Conservation (phyloP, 2,888 invertebrate species). For the Leuctra nigra region DNA sequence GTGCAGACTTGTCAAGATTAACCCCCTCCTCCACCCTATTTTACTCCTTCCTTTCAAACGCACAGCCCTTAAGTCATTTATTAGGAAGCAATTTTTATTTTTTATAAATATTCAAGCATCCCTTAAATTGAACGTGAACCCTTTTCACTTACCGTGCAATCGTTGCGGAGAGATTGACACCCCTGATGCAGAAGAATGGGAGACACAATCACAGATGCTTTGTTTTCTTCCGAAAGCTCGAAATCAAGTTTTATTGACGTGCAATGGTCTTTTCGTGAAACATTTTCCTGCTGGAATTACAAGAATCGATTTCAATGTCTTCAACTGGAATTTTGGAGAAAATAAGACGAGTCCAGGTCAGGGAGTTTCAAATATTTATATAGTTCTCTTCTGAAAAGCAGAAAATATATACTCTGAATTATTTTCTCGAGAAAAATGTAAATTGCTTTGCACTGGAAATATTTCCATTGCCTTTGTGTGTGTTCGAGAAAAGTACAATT, state of each 20-base stretch:
- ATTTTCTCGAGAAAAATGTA: constrained; percentile 11
- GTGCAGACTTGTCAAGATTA: constrained; percentile 24
- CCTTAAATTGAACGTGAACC: not conserved
- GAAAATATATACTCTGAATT: constrained; percentile 10
- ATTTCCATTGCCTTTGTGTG: constrained; percentile 16
- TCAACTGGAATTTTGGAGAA: no score
- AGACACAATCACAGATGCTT: no score
- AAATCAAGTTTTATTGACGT: no score
- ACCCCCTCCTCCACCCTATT: constrained; percentile 10
- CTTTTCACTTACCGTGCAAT: not conserved
- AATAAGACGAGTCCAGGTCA: no score
- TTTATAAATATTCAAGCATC: not conserved
- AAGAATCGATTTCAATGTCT: no score
- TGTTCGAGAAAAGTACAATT: constrained; percentile 11
- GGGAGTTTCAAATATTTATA: no score
- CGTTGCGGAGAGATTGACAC: no score
- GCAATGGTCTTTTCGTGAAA: no score
- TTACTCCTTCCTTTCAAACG: constrained; percentile 14
- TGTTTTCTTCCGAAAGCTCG: no score
- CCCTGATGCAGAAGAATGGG: not conserved
- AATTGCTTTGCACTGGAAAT: constrained; percentile 16
- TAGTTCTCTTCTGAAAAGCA: no score
- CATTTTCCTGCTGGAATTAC: no score
- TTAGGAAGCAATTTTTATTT: constrained; percentile 18
- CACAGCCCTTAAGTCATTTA: constrained; percentile 22